Conservation (phyloP, 2,888 invertebrate genomes). For the Noctua comes region DNA sequence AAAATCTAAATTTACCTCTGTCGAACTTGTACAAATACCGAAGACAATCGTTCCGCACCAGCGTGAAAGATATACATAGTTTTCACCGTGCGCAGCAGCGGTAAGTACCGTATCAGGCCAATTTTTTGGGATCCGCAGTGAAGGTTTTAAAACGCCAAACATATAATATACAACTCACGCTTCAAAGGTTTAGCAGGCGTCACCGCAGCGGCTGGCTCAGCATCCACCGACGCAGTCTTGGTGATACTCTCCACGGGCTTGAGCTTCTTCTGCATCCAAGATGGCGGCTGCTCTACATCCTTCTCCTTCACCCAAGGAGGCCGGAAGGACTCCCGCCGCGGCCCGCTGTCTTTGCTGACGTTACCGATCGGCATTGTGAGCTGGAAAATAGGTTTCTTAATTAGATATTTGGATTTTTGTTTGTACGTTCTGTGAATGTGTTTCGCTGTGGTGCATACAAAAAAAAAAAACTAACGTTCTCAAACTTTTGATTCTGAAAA, state of each 20-base stretch:
- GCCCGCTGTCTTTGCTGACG: slow-evolving; percentile 87
- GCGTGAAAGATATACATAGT: too few species aligned
- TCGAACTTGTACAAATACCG: too few species aligned
- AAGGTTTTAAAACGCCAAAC: too few species aligned
- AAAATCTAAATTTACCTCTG: too few species aligned
- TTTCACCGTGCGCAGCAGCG: too few species aligned
- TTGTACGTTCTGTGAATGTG: not conserved
- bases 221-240: slow-evolving; percentile 71
- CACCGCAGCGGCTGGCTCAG: slow-evolving; percentile 67
- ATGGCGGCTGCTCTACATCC: slow-evolving; percentile 90
- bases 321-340: slow-evolving; percentile 92
- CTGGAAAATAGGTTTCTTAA: slow-evolving; percentile 59
- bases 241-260: slow-evolving; percentile 82
- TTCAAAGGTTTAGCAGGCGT: slow-evolving; percentile 78
- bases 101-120: too few species aligned
- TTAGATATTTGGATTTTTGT: not conserved
- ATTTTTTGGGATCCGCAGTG: too few species aligned
- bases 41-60: too few species aligned
- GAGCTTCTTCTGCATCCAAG: slow-evolving; percentile 91
- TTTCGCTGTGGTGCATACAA: not conserved
- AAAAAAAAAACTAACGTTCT: not conserved
- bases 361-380: slow-evolving; percentile 86
- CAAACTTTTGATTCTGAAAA: not conserved
- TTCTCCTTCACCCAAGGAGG: slow-evolving; percentile 94
- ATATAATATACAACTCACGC: slow-evolving; percentile 75